phyloP scores from a whole-genome alignment of 2,888 invertebrate genomes.

The Ypsolopha scabrella region DNA sequence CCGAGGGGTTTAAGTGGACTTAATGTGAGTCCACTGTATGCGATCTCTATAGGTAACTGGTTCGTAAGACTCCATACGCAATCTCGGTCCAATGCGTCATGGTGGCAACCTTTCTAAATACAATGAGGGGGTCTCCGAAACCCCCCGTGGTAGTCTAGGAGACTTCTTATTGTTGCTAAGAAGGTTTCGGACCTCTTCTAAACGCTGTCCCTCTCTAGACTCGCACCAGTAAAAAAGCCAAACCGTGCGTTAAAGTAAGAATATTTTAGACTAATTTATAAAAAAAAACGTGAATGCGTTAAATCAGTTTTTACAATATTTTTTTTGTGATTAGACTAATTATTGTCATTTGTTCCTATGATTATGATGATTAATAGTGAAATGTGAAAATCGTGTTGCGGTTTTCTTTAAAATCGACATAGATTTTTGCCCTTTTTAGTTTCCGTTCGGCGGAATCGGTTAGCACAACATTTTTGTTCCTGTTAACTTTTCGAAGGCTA shows the following conservation, averaged over 20 bases:
- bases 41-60: conserved; percentile 63
- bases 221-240: conserved; percentile 62
- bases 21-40: conserved; percentile 48
- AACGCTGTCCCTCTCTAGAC: conserved; percentile 50
- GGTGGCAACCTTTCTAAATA: not conserved
- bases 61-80: conserved; percentile 26
- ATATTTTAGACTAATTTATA: conserved; percentile 52
- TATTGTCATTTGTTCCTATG: conserved; percentile 67
- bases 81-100: conserved; percentile 36
- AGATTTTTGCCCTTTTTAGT: conserved; percentile 39
- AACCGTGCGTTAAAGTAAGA: conserved; percentile 54
- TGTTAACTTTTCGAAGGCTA: conserved; percentile 24
- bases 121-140: not conserved
- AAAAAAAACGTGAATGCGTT: conserved; percentile 54
- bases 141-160: not conserved
- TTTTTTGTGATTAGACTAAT: conserved; percentile 64
- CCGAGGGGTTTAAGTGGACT: conserved; percentile 38
- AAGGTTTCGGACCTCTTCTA: conserved; percentile 29
- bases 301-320: conserved; percentile 38
- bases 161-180: conserved; percentile 26
- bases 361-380: conserved; percentile 46
- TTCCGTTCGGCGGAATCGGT: not conserved
- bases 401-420: conserved; percentile 66
- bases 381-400: conserved; percentile 52
- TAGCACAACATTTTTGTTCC: conserved; percentile 38